Percentiles rank a stretch among this genome's conserved stretches.
These are phyloP conservation scores for Phalera bucephala DNA, from an alignment of 2,888 invertebrate genomes.

Conservation along the genomic window DNA sequence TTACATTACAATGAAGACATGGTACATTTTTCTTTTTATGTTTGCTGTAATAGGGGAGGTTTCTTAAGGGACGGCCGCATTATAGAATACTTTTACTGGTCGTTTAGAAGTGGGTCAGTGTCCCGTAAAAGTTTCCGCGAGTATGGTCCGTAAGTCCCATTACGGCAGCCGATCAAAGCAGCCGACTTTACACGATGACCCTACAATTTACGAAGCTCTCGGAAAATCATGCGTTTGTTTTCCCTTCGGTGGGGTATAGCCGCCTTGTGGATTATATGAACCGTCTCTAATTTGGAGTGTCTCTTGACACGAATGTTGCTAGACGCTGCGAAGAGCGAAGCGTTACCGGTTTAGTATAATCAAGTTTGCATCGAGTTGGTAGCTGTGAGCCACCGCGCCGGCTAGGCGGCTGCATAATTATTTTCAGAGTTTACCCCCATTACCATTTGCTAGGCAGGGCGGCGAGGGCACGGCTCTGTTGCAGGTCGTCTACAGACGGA, in stretches of 20 bases:
- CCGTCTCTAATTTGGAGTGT: constrained; percentile 24
- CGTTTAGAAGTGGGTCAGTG: constrained; percentile 72
- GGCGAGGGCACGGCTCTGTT: constrained; percentile 22
- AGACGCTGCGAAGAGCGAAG: constrained; percentile 11
- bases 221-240: constrained; percentile 56
- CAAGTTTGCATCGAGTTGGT: constrained; percentile 30
- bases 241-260: constrained; percentile 23
- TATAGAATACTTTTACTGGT: constrained; percentile 53
- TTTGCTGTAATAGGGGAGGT: constrained; percentile 26
- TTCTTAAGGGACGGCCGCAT: constrained; percentile 52
- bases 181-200: constrained; percentile 49
- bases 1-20: constrained; percentile 19
- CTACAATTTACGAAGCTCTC: constrained; percentile 48
- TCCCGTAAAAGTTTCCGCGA: constrained; percentile 77
- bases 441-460: constrained; percentile 38
- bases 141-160: constrained; percentile 60
- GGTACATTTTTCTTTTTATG: constrained; percentile 25
- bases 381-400: constrained; percentile 25
- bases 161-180: constrained; percentile 70
- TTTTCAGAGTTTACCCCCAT: constrained; percentile 51
- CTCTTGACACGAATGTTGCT: constrained; percentile 18
- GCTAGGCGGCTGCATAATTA: constrained; percentile 49
- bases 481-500: constrained; percentile 29
- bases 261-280: constrained; percentile 24
- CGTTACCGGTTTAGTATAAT: constrained; percentile 28